Base-by-base conservation (phyloP, 2,113 vertebrate species). In the Artemisiospiza belli region DNA sequence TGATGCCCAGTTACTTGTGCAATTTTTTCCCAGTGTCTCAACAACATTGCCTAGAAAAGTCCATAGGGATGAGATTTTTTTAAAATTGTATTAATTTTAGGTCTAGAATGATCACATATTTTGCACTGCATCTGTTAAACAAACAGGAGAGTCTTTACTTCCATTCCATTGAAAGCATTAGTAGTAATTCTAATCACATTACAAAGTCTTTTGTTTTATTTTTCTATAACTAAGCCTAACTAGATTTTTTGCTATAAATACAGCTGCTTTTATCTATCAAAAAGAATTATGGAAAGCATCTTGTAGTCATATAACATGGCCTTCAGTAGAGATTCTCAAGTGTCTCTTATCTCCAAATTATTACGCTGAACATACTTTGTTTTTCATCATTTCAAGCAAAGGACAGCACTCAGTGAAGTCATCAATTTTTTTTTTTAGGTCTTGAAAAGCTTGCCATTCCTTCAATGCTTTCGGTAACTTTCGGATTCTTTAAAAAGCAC, bases 321-420 rank as follows among this genome's bases (percentile, higher is more conserved):
- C 51, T 79, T 91, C 23, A 72, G 68, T 0, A 59, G 23, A 70
- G 10, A 59, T 87, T 89, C 84, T 87, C 39, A 90, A 80, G 15
- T 66, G 23, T 83, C 52, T 74, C 44, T 35, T 59, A 81, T 96
- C 33, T 92, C 43, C 41, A 89, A 78, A 94, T 84, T 76, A 66
- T 64, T 66, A 83, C 33, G 47, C 19, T 23, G 39, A 92, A 93
- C 94, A 47, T 84, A 98, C 98, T 97, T 98, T 98, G 96, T 98
- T 98, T 91, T 98, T 96, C 98, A 99, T 98, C 98, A 99, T 98
- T 96, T 97, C 96, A 92, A 99, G 98, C 79, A 99, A 97, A 54
- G 98, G 98, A 82, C 98, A 99, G 58, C 94, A 98, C 86, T 98
- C 98, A 27, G 96, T 97, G 96, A 98, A 99, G 97, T 99, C 98